Conservation (phyloP, 2,797 vertebrate genomes). For the Sardinella longiceps region DNA sequence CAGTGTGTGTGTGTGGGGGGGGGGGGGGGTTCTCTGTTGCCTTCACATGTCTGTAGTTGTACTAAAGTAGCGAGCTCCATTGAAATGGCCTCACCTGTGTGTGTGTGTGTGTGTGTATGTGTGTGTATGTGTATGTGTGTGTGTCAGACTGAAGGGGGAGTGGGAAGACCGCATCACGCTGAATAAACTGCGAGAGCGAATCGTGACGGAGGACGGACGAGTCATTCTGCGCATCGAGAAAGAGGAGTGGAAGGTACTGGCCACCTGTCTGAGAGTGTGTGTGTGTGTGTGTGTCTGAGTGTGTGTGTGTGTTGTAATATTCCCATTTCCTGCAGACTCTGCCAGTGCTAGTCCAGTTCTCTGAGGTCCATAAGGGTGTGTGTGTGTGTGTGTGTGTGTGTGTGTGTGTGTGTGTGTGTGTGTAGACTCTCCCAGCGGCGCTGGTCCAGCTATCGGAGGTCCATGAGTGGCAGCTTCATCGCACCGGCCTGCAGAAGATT, state of each 20-base stretch:
- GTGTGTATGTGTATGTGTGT: not conserved
- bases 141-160: slow-evolving; percentile 70
- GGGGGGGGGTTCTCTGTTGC: too few species aligned
- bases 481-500: slow-evolving; percentile 84
- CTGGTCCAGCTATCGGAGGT: slow-evolving; percentile 84
- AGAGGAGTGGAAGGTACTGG: slow-evolving; percentile 93
- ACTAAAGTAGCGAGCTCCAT: too few species aligned
- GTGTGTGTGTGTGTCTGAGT: not conserved
- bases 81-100: too few species aligned
- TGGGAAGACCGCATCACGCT: slow-evolving; percentile 89
- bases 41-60: too few species aligned
- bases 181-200: slow-evolving; percentile 85
- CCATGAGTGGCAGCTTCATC: slow-evolving; percentile 94
- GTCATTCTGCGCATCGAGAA: slow-evolving; percentile 87
- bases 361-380: too few species aligned
- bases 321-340: not conserved
- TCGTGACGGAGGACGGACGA: slow-evolving; percentile 85
- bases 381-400: not conserved
- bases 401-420: not conserved
- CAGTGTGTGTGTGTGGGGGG: too few species aligned
- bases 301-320: not conserved
- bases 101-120: not conserved
- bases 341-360: too few species aligned
- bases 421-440: slow-evolving; percentile 82
- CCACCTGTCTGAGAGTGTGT: not conserved